phyloP scores from a whole-genome alignment of 2,888 invertebrate species.

The Archaeoteleia sp. region DNA sequence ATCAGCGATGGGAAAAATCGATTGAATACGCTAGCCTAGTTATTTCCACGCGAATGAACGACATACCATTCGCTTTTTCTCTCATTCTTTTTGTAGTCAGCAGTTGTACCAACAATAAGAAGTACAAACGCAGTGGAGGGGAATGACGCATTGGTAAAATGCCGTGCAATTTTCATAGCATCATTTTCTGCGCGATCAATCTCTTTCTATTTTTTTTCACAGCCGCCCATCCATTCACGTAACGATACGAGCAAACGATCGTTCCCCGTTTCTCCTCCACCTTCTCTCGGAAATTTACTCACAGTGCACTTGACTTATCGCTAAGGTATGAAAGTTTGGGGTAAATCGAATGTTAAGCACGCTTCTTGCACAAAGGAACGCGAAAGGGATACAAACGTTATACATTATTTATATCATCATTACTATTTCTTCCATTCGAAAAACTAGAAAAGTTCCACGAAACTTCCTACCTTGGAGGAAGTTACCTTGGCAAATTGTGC shows the following conservation, averaged over 20 bases:
- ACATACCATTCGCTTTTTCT: slow-evolving; percentile 12
- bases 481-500: background rate
- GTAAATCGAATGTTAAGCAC: slow-evolving; percentile 15
- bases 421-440: background rate
- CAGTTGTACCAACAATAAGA: slow-evolving; percentile 23
- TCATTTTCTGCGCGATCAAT: slow-evolving; percentile 32
- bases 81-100: slow-evolving; percentile 11
- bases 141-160: slow-evolving; percentile 9
- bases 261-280: background rate
- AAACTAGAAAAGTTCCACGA: background rate
- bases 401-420: background rate
- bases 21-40: slow-evolving; percentile 4
- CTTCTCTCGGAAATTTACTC: slow-evolving; percentile 26
- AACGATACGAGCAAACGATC: slow-evolving; percentile 35
- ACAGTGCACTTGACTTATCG: slow-evolving; percentile 20
- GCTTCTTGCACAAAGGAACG: background rate
- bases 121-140: background rate
- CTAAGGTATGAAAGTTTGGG: slow-evolving; percentile 5
- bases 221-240: slow-evolving; percentile 35
- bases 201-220: slow-evolving; percentile 30
- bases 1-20: slow-evolving; percentile 2
- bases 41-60: slow-evolving; percentile 10
- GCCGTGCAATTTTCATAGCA: slow-evolving; percentile 28
- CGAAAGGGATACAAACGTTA: background rate
- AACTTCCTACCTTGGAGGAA: background rate